phyloP scores from a whole-genome alignment of 2,113 vertebrate genomes.

The Ciconia boyciana region DNA sequence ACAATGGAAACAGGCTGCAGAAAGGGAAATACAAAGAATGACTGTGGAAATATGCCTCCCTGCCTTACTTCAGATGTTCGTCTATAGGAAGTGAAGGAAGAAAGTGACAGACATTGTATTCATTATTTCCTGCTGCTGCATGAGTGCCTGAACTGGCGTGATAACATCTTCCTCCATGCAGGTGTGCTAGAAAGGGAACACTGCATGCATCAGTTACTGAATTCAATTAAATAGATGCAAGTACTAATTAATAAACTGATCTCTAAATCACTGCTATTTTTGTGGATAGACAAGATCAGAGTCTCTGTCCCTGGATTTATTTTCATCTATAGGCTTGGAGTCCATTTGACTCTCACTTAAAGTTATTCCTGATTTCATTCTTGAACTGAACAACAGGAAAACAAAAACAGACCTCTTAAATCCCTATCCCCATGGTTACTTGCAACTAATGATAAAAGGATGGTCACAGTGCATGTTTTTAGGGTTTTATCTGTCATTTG shows the following conservation, averaged over 20 bases:
- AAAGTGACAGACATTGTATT: neutral
- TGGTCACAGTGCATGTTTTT: neutral
- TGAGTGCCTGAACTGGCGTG: neutral
- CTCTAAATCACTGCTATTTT: neutral
- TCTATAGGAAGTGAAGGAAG: neutral
- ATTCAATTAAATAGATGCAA: neutral
- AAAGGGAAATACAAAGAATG: neutral
- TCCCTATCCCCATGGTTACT: neutral
- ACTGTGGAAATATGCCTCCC: neutral
- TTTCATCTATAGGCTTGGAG: neutral
- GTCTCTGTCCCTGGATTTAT: neutral
- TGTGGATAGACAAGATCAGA: neutral
- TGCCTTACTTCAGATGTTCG: neutral
- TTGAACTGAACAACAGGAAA: neutral
- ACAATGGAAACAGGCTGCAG: neutral
- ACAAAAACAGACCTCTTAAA: neutral
- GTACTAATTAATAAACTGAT: neutral
- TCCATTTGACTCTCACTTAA: neutral
- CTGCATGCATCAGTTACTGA: neutral
- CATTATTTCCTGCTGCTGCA: neutral
- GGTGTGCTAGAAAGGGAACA: neutral
- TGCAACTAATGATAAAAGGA: neutral
- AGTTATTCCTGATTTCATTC: neutral
- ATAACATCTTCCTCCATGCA: neutral
- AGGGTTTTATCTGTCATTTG: conserved; percentile 5